Evolutionary conservation across 2,888 invertebrate genomes (phyloP).

Genomic region (Acleris emargana): DNA sequence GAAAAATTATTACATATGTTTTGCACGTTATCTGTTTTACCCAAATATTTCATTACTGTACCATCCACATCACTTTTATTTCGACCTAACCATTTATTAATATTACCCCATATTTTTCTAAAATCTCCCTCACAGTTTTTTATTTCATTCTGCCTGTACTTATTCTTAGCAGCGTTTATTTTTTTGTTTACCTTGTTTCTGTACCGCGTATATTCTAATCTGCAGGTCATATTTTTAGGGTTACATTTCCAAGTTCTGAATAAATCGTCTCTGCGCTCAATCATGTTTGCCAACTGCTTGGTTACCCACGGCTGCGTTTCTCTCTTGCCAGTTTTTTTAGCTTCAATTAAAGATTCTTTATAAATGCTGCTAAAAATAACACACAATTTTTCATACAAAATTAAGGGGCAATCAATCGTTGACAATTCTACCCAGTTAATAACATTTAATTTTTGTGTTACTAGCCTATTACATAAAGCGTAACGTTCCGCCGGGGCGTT

Average conservation of each 20-base stretch:
- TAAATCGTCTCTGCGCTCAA: neutral
- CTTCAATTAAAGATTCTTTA: neutral
- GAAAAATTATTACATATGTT: neutral
- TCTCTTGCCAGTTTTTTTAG: neutral
- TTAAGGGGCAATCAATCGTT: no score
- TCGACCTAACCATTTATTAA: neutral
- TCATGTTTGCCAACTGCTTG: neutral
- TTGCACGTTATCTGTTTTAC: neutral
- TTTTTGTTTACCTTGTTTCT: no score
- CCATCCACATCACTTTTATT: neutral
- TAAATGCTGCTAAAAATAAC: neutral
- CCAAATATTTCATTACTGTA: conserved; percentile 7
- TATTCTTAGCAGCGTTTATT: no score
- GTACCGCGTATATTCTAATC: no score
- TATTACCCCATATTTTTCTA: neutral
- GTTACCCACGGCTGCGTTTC: conserved; percentile 3
- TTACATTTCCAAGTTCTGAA: neutral
- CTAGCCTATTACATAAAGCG: no score
- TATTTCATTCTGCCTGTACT: no score
- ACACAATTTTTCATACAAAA: no score
- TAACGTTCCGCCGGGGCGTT: no score
- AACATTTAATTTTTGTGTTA: no score
- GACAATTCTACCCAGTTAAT: no score
- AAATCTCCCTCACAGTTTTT: neutral
- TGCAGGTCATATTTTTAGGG: neutral